Evolutionary conservation across 2,113 vertebrate species (phyloP), one percentile per base, ranked within the genome.

Genomic region (Recurvirostra avosetta): DNA sequence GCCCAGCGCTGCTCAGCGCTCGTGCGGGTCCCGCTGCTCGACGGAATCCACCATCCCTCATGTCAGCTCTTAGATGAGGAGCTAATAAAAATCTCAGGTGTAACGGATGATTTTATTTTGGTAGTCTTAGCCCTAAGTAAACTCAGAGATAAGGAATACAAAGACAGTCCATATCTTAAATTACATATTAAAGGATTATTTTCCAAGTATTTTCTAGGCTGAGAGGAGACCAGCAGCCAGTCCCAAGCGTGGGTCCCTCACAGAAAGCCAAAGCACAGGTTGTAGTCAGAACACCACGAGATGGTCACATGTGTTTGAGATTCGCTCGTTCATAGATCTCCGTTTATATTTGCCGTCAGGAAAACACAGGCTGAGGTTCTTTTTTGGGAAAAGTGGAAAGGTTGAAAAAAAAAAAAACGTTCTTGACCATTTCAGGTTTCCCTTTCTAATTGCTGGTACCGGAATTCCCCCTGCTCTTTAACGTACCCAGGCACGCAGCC

Each of bases 401-500:
- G 23, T 5, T 66, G 55, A 22, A 11, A 76, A 47, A 30, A 3
- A 0, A 6, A 55, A 23, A n/a, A 20, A 40, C 5, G 4, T 23
- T 66, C 30, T 5, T 17, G 59, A 16, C 9, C 22, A 0, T 30
- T 50, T 32, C 9, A 1, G 0, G 1, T 5, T 29, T 21, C 41
- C 45, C 47, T 15, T 22, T n/a, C 43, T 12, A 1, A 30, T 0
- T 27, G 40, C 52, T 16, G 84, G 34, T 30, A 12, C 2, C 7
- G 10, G 8, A 38, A 38, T 36, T 36, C 23, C 45, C 77, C 12
- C 18, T 1, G 16, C 36, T 56, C 10, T 14, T 22, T 4, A 0
- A 1, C 0, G 15, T 9, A 13, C 9, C 76, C 49, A 2, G 16
- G 41, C 15, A 38, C 16, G 21, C 47, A 22, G 47, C 45, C 45